Percentiles rank a stretch among this genome's conserved stretches.
Evolutionary conservation across 35 echinoderm and acorn worm genomes (phyloP).

Genomic region (Diadema setosum): DNA sequence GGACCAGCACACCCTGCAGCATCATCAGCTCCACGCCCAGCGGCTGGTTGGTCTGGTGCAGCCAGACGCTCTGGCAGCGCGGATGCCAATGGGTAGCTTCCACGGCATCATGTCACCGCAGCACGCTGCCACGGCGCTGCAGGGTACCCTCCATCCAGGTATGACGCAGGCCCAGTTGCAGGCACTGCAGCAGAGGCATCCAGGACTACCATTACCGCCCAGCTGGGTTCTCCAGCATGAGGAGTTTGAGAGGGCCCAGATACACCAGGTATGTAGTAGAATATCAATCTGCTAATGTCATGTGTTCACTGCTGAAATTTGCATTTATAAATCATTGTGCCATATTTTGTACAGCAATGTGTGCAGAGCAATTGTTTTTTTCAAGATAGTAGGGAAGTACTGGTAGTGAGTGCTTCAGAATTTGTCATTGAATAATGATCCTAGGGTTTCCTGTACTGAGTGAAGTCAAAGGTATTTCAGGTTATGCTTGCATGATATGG

Average conservation of each 20-base stretch:
- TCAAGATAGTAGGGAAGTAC: no score
- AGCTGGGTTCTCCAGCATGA: constrained; percentile 27
- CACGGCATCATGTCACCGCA: constrained; percentile 8
- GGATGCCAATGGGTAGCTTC: neutral
- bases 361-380: no score
- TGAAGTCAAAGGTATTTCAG: no score
- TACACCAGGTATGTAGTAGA: no score
- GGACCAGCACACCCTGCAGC: constrained; percentile 59
- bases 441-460: no score
- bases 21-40: constrained; percentile 3
- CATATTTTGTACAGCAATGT: no score
- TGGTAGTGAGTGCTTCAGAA: no score
- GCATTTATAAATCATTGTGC: no score
- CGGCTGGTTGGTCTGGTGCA: neutral
- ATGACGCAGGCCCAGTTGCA: neutral
- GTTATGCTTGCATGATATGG: no score
- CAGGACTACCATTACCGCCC: neutral
- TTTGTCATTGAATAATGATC: no score
- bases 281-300: no score
- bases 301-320: no score
- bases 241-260: constrained; percentile 23
- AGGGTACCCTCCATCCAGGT: neutral
- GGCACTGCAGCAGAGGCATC: constrained; percentile 9
- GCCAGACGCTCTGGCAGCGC: neutral
- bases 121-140: neutral